These are phyloP conservation scores for Ctenomys sociabilis DNA, from an alignment of 2,113 vertebrate genomes.

Conservation along the genomic window DNA sequence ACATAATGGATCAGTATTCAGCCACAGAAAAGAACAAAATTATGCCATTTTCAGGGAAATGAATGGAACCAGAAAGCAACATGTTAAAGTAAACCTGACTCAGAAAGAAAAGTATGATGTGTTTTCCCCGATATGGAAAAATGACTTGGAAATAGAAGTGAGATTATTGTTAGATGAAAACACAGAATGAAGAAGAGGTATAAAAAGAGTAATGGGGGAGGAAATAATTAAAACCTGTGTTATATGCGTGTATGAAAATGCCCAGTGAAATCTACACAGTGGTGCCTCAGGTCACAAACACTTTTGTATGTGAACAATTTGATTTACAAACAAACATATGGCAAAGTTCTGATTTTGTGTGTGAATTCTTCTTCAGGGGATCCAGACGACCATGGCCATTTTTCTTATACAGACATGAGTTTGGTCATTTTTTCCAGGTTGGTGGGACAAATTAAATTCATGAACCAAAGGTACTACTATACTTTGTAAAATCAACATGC, in stretches of 20 bases:
- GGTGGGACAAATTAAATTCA: neutral
- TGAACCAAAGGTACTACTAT: neutral
- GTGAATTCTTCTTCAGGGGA: neutral
- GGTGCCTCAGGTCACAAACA: neutral
- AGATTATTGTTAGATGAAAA: neutral
- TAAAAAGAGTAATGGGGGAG: neutral
- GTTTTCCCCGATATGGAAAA: neutral
- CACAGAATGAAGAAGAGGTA: neutral
- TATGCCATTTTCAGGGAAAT: neutral
- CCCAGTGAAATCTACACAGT: neutral
- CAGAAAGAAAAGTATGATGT: neutral
- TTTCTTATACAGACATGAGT: neutral
- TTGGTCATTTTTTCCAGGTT: neutral
- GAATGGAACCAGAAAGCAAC: neutral
- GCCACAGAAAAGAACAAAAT: neutral
- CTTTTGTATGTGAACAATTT: neutral
- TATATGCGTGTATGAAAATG: neutral
- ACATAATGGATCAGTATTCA: neutral
- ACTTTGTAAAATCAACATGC: neutral
- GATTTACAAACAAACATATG: neutral
- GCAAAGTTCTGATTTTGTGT: neutral
- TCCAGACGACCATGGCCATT: neutral
- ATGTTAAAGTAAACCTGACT: neutral
- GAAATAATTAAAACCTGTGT: neutral
- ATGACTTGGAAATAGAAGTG: neutral